A percentile compares a stretch with the other conserved stretches of the same genome.
phyloP scores from a whole-genome alignment of 1,140 invertebrate genomes.

The Pseudomyrmex gracilis region DNA sequence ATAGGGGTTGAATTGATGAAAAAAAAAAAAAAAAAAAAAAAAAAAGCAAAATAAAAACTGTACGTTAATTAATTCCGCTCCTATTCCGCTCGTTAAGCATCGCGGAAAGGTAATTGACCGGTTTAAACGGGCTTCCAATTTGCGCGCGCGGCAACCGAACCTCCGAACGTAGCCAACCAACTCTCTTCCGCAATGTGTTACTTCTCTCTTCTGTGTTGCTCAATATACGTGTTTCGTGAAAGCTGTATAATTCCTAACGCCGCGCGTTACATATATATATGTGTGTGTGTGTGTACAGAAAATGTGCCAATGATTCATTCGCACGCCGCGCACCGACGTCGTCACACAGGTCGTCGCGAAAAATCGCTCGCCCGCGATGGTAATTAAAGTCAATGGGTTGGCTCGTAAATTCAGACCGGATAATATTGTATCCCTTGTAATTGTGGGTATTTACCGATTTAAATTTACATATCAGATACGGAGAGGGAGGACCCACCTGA shows the following conservation, averaged over 20 bases:
- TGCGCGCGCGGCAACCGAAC: neutral
- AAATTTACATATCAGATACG: neutral
- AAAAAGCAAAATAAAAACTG: constrained; percentile 15
- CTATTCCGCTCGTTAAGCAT: constrained; percentile 44
- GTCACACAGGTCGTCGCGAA: constrained; percentile 7
- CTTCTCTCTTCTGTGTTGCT: constrained; percentile 23
- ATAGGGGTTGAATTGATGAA: neutral
- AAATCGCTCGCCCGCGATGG: constrained; percentile 14
- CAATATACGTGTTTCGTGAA: constrained; percentile 58
- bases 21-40: constrained; percentile 13
- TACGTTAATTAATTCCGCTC: constrained; percentile 53
- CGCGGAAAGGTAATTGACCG: constrained; percentile 42
- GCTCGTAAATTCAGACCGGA: constrained; percentile 18
- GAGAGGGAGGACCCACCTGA: too few relatives aligned
- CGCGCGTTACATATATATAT: too few relatives aligned
- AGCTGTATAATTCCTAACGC: constrained; percentile 62
- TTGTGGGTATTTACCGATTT: neutral
- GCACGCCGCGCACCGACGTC: neutral
- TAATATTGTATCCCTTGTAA: constrained; percentile 4
- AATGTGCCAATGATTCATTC: constrained; percentile 63
- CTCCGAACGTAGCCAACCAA: neutral
- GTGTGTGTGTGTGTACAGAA: neutral
- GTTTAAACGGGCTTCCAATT: constrained; percentile 25
- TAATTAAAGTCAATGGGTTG: constrained; percentile 49
- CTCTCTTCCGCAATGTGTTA: constrained; percentile 13